Conservation (phyloP, 2,888 invertebrate genomes). For the Euphydryas editha region DNA sequence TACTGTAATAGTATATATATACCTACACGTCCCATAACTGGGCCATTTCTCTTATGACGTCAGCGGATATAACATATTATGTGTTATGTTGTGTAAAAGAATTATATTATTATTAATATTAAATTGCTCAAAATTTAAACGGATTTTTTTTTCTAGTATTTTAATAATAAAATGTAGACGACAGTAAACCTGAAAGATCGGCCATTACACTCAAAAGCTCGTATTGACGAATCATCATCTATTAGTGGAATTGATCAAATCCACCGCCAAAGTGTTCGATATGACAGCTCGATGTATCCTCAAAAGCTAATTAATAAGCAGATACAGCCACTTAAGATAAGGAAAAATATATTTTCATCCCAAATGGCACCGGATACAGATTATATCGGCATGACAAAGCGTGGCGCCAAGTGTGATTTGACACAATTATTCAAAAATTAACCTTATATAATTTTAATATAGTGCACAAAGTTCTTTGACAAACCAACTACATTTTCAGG, state of each 20-base stretch:
- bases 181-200: conserved; percentile 22
- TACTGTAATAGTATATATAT: too few relatives aligned
- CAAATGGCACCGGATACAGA: conserved; percentile 83
- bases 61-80: too few relatives aligned
- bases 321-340: conserved; percentile 84
- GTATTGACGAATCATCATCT: conserved; percentile 72
- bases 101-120: neutral
- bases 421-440: conserved; percentile 42
- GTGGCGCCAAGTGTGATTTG: conserved; percentile 72
- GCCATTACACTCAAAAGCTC: conserved; percentile 26
- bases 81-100: too few relatives aligned
- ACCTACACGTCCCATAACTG: too few relatives aligned
- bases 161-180: conserved; percentile 18
- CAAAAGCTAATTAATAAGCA: conserved; percentile 81
- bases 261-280: conserved; percentile 79
- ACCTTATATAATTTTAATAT: conserved; percentile 32
- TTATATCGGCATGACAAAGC: conserved; percentile 82
- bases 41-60: too few relatives aligned
- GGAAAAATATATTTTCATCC: conserved; percentile 82
- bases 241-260: conserved; percentile 59
- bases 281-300: conserved; percentile 78
- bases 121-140: neutral
- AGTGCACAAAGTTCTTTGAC: conserved; percentile 22
- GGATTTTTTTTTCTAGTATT: neutral
- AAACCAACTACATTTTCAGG: conserved; percentile 16